phyloP scores from a whole-genome alignment of 2,113 vertebrate species.

The Serinus canaria region DNA sequence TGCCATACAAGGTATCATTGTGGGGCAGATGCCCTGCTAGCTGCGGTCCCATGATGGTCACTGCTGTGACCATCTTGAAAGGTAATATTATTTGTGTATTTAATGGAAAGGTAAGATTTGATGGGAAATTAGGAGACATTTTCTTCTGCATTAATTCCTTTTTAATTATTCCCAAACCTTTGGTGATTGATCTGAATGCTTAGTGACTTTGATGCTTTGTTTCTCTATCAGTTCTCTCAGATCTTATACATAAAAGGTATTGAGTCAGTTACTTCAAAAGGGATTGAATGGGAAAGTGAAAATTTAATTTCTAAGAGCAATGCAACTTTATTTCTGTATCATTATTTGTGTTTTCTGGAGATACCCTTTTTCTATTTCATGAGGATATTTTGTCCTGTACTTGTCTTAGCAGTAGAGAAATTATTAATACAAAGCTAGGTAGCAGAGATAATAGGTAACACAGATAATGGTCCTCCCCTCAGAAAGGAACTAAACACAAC shows the following conservation, averaged over 20 bases:
- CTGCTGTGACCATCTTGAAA: neutral
- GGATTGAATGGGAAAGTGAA: neutral
- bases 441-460: too few relatives aligned
- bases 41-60: fast-evolving
- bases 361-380: neutral
- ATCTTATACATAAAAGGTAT: neutral
- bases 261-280: neutral
- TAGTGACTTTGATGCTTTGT: neutral
- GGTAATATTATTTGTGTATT: neutral
- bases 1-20: neutral
- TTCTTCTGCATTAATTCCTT: neutral
- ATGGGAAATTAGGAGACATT: neutral
- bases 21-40: neutral
- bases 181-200: neutral
- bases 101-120: neutral
- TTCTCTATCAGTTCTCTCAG: neutral
- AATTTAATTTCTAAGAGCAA: neutral
- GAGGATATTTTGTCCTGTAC: neutral
- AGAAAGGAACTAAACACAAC: neutral
- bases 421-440: neutral
- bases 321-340: neutral
- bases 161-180: neutral
- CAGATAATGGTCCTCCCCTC: neutral
- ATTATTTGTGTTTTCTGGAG: neutral
- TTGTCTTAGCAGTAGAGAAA: neutral